These are phyloP conservation scores for Desmodus rotundus DNA, from an alignment of 2,113 vertebrate species.

Conservation along the genomic window DNA sequence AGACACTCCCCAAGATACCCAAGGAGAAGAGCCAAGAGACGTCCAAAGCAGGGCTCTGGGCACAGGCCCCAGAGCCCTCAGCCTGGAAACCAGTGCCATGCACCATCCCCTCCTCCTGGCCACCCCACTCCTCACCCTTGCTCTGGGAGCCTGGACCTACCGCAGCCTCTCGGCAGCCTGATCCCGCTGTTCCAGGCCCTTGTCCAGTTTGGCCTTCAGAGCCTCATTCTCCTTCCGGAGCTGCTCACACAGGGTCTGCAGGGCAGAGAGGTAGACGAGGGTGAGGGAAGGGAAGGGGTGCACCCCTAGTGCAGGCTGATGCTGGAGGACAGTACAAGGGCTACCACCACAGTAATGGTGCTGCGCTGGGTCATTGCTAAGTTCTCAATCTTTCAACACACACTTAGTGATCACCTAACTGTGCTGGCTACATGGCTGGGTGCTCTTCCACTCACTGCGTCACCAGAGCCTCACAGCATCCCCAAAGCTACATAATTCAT, in stretches of 20 bases:
- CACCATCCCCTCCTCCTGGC: background rate
- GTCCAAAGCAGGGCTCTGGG: background rate
- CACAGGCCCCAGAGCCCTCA: background rate
- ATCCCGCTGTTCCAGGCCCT: constrained; percentile 93
- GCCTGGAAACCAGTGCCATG: background rate
- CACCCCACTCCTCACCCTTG: background rate
- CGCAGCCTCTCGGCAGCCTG: constrained; percentile 91
- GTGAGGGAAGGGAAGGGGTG: background rate
- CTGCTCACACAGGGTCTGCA: constrained; percentile 94
- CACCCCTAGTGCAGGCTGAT: background rate
- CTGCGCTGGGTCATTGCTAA: accelerated
- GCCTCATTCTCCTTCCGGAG: constrained; percentile 95
- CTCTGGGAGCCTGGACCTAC: constrained; percentile 74
- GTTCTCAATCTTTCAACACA: background rate
- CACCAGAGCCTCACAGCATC: background rate
- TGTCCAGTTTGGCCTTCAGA: constrained; percentile 93
- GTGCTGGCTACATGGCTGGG: background rate
- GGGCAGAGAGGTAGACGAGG: background rate
- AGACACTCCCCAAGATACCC: background rate
- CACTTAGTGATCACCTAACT: background rate
- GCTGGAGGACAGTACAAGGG: background rate
- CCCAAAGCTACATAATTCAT: background rate
- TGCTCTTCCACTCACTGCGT: background rate
- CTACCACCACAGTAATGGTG: accelerated
- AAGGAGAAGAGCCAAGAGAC: background rate